Conservation (phyloP, 2,113 vertebrate genomes). For the Hystrix cristata region DNA sequence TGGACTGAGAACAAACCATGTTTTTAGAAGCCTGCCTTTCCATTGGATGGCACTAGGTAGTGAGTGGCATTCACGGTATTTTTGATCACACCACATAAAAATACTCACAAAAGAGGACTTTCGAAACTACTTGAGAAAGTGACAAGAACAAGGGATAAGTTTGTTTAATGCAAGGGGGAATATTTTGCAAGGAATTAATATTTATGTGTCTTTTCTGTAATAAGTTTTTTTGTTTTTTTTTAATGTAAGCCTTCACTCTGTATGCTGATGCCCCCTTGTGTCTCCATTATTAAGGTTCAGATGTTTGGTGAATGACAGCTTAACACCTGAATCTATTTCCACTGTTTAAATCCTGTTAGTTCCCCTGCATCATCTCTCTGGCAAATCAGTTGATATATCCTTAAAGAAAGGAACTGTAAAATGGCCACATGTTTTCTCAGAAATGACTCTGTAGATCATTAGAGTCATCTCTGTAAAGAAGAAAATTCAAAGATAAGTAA, state of each 20-base stretch:
- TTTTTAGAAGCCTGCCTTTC: neutral
- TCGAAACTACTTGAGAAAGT: neutral
- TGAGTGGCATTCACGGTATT: neutral
- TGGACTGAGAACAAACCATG: neutral
- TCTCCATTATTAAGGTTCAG: neutral
- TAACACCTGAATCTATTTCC: conserved; percentile 8
- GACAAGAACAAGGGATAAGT: neutral
- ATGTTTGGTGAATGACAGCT: neutral
- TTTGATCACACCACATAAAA: neutral
- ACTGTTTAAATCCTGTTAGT: neutral
- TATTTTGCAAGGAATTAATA: neutral
- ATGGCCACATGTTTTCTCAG: neutral
- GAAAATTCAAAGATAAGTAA: conserved; percentile 60
- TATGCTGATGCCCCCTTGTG: neutral
- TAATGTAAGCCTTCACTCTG: neutral
- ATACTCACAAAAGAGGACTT: neutral
- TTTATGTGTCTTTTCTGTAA: neutral
- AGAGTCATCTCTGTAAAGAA: neutral
- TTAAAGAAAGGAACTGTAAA: conserved; percentile 11
- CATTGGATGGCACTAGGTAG: neutral
- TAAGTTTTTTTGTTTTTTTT: neutral
- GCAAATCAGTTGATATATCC: neutral
- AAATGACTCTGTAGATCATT: conserved; percentile 35
- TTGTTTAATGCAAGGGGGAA: neutral
- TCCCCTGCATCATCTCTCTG: neutral